Evolutionary conservation across 1,140 invertebrate species (phyloP), one percentile per base, ranked within the genome.

Genomic region (Ostrea edulis): DNA sequence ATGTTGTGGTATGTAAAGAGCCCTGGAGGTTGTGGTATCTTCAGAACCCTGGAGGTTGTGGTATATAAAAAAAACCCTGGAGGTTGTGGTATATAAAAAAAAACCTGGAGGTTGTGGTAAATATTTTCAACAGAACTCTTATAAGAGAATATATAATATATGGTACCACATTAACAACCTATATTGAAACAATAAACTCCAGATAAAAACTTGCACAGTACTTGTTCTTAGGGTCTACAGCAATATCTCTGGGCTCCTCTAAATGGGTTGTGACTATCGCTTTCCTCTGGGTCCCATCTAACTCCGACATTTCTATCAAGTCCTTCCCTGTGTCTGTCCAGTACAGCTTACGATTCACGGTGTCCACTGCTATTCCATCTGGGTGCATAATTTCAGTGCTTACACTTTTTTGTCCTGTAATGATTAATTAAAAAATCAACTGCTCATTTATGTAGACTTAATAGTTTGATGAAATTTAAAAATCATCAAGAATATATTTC

Each of bases 281-380:
- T 29, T 52, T 86, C n/a, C 86, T 82, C 2, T 81, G 51, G 22
- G 1, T 85, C 3, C 85, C 82, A 65, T 88, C 82, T 11, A 88
- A 52, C 8, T 83, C 29, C 0, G 84, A 17, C 53, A 68, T n/a
- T 51, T 82, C 85, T 14, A 90, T 90, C 22, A 84, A 54, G 9
- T 90, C 51, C 25, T 87, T 84, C 5, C 90, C 90, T 35, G 88
- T 86, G 68, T 90, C 90, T 35, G 90, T 90, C 62, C 84, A 90
- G 68, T 89, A 90, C n/a, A 90, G 53, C 12, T 68, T 55, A 51
- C 88, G 55, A 22, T 84, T 71, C 8, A 81, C 58, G 35, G 71
- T 84, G 55, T 89, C 89, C 0, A 90, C 82, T 17, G 85, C 85
- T 20, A 90, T 87, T 2, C 89, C 89, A 55, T 90, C 85, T 51